phyloP scores from a whole-genome alignment of 2,797 vertebrate species.

The Pogonophryne albipinna region DNA sequence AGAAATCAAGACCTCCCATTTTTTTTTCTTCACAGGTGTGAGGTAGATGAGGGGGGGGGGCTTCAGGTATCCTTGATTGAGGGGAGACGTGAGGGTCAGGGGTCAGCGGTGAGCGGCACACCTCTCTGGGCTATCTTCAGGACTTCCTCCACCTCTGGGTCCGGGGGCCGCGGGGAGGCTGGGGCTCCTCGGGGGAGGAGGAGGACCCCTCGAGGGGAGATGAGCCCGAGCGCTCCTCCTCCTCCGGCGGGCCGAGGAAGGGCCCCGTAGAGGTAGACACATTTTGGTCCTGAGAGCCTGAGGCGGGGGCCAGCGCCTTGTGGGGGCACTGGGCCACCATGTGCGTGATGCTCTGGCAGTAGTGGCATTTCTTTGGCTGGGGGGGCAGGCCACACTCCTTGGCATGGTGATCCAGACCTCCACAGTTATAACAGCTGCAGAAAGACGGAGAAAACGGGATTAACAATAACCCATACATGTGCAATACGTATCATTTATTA shows the following conservation, averaged over 20 bases:
- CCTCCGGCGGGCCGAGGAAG: conserved; percentile 85
- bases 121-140: conserved; percentile 70
- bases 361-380: conserved; percentile 99
- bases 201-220: conserved; percentile 84
- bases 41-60: conserved; percentile 82
- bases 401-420: conserved; percentile 97
- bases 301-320: conserved; percentile 88
- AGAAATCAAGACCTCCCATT: conserved; percentile 74
- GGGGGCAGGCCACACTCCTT: conserved; percentile 98
- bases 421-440: conserved; percentile 97
- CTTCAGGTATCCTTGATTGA: conserved; percentile 75
- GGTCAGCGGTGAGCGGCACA: conserved; percentile 55
- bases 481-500: no score
- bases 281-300: conserved; percentile 91
- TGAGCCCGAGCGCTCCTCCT: conserved; percentile 86
- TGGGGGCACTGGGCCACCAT: conserved; percentile 97
- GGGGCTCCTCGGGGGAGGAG: conserved; percentile 83
- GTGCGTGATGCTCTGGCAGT: conserved; percentile 98
- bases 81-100: conserved; percentile 54
- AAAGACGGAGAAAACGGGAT: not conserved
- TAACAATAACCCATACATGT: not conserved
- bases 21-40: conserved; percentile 74
- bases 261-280: conserved; percentile 79
- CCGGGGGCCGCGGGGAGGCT: conserved; percentile 66
- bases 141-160: conserved; percentile 83